Base-by-base conservation (phyloP, 2,113 vertebrate genomes). In the Piaya cayana region DNA sequence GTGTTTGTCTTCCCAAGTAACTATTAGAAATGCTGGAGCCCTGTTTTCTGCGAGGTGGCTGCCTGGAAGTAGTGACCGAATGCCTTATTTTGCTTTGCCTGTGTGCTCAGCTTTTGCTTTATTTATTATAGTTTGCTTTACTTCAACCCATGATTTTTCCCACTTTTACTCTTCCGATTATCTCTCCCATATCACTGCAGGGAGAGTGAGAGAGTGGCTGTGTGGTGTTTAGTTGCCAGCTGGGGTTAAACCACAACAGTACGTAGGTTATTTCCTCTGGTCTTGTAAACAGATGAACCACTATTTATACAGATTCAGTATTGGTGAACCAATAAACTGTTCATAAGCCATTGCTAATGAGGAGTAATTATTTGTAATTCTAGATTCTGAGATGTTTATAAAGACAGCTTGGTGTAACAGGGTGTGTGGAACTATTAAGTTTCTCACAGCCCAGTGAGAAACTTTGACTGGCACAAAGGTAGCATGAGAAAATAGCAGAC, bases 291-390 rank as follows among this genome's bases (percentile, higher is more conserved):
- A 96, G 86, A 94, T 90, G 86, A 93, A 81, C 22, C 14, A 65
- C 71, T 95, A 64, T 83, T 97, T 95, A 94, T 47, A 86, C 39
- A 95, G 68, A 86, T 94, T 84, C 68, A 79, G 50, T 94, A 96
- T 64, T 96, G 91, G 78, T 78, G 81, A 96, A 95, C 68, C 56
- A 94, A 85, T 97, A 93, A 96, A 84, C 53, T 82, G 32, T 90
- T 97, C 96, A 96, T 96, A 96, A 93, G 37, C 37, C 62, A 79
- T 91, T 97, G 68, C 52, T 96, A 96, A 96, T 80, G 82, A 90
- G 91, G 95, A 95, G 59, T 50, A 96, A 90, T 96, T 96, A 96
- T 78, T 88, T 95, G 62, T 82, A 92, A 94, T 92, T 95, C 78
- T 71, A 85, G 26, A 75, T 80, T 70, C 64, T 60, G 55, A 94